Evolutionary conservation across 2,113 vertebrate genomes (phyloP).

Genomic region (Halcyon malimbica): DNA sequence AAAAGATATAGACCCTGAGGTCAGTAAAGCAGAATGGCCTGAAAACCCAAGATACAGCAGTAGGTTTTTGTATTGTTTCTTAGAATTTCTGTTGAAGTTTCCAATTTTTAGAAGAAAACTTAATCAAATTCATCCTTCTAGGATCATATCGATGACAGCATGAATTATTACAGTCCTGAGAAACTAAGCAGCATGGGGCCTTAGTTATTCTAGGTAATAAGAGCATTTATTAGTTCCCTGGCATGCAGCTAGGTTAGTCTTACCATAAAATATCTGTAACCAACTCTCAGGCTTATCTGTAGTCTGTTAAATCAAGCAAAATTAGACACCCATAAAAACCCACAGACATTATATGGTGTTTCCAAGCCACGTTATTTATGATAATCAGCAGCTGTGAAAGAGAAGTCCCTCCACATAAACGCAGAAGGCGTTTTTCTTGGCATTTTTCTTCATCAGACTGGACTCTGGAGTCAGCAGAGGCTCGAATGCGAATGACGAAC

Average conservation of each 20-base stretch:
- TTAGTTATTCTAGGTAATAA: background rate
- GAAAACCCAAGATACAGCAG: background rate
- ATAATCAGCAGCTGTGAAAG: conserved; percentile 24
- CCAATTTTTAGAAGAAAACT: background rate
- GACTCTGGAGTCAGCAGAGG: background rate
- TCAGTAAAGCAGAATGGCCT: background rate
- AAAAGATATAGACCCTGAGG: fast-evolving
- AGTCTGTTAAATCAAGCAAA: background rate
- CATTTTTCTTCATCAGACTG: background rate
- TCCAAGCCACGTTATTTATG: background rate
- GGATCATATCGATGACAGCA: background rate
- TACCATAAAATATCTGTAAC: background rate
- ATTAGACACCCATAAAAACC: background rate
- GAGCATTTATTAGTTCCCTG: background rate
- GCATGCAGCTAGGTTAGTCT: background rate
- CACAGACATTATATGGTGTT: background rate
- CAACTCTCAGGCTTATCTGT: background rate
- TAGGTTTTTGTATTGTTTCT: background rate
- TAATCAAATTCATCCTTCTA: background rate
- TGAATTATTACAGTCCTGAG: background rate
- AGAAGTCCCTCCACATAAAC: background rate
- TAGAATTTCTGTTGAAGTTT: background rate
- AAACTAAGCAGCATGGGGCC: background rate
- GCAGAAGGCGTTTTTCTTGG: background rate
- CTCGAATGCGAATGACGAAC: background rate